Evolutionary conservation across 2,888 invertebrate species (phyloP), one percentile per base, ranked within the genome.

Genomic region (Ditylenchus weischeri): DNA sequence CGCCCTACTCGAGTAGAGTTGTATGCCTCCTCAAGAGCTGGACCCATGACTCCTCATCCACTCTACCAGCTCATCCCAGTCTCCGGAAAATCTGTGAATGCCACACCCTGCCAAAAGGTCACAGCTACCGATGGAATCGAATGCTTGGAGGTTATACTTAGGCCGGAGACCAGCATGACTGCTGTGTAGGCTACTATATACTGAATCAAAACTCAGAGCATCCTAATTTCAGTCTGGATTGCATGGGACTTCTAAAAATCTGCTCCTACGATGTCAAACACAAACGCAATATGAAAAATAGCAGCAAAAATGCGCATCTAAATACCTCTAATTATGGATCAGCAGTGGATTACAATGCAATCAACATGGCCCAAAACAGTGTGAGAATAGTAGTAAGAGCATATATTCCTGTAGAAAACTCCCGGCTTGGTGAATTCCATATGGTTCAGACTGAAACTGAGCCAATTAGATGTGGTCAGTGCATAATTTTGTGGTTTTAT

Each of bases 21-120:
- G 51, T 73, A 64, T 57, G 75, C 74, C 15, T 70, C 72, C 11
- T 92, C 94, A 81, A 94, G 72, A 8, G 47, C 50, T 0, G 75
- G 75, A 93, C 94, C 84, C 88, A 90, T 60, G 93, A 92, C 0
- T 11, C 59, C 43, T 8, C 95, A 95, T 84, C 92, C 94, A 89
- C 94, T 94, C 85, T 95, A 95, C 86, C 93, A 94, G 84, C 93
- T 94, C 3, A 94, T 94, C 83, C 90, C 92, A 72, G 94, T 95
- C 0, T 91, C 91, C 69, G 94, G 95, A 7, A 95, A 95, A 86
- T 65, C 67, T n/a, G 18, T 66, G 13, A 66, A 48, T 35, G 65
- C 73, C 72, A 78, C 66, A 79, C 84, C 64, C 75, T 85, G 72
- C 83, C 84, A 62, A 82, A 84, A 58, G 84, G 83, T n/a, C 77